Conservation (phyloP, 2,888 invertebrate genomes). For the Philereme transversata region DNA sequence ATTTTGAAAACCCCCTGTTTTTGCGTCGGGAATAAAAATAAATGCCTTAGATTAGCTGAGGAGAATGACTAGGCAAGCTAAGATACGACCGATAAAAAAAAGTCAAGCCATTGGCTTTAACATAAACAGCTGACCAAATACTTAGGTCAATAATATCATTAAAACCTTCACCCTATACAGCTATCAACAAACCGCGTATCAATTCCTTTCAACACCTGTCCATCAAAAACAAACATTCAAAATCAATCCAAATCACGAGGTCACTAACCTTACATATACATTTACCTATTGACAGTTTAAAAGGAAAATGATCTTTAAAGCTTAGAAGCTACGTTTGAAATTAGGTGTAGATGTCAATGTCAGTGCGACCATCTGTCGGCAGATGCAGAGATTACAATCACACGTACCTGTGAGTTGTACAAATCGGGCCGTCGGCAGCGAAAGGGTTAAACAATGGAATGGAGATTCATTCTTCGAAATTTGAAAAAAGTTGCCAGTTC, state of each 20-base stretch:
- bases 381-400: conserved; percentile 72
- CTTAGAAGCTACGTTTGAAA: conserved; percentile 4
- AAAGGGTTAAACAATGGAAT: conserved; percentile 56
- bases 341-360: conserved; percentile 3
- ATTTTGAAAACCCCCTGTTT: too few species aligned
- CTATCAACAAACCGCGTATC: conserved; percentile 19
- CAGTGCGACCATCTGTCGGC: conserved; percentile 70
- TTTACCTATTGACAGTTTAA: conserved; percentile 14
- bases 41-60: too few species aligned
- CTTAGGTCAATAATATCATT: conserved; percentile 12
- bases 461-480: conserved; percentile 25
- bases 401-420: conserved; percentile 61
- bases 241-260: conserved; percentile 37
- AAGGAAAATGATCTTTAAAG: conserved; percentile 10
- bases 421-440: conserved; percentile 56
- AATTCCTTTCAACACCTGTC: conserved; percentile 50
- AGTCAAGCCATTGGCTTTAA: too few species aligned
- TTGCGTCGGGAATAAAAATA: too few species aligned
- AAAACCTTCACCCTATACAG: conserved; percentile 7
- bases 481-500: conserved; percentile 24
- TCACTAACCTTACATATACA: conserved; percentile 42
- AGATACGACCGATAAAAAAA: too few species aligned
- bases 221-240: conserved; percentile 42
- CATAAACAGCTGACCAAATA: conserved; percentile 7
- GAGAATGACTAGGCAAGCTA: too few species aligned